phyloP scores from a whole-genome alignment of 2,888 invertebrate genomes.

The Drosophila putrida region DNA sequence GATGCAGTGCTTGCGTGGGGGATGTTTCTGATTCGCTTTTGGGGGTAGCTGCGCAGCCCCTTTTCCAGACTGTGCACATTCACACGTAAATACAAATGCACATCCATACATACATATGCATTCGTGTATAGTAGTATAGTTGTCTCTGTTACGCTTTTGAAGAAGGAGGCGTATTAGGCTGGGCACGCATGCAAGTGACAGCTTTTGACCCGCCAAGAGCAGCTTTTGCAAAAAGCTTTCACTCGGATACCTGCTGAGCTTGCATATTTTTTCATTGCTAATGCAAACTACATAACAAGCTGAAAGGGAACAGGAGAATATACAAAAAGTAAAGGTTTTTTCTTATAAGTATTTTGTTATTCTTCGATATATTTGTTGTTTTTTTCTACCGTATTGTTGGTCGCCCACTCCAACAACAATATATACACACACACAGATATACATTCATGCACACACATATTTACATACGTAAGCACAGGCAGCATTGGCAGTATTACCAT shows the following conservation, averaged over 20 bases:
- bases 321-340: conserved; percentile 24
- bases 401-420: conserved; percentile 6
- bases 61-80: conserved; percentile 19
- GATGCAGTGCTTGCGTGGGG: conserved; percentile 39
- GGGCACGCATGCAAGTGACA: conserved; percentile 60
- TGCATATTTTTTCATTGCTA: conserved; percentile 7
- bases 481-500: conserved; percentile 37
- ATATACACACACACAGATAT: conserved; percentile 2
- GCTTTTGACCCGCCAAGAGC: conserved; percentile 46
- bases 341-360: background rate
- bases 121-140: conserved; percentile 21
- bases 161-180: conserved; percentile 44
- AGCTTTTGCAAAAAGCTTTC: conserved; percentile 49
- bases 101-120: background rate
- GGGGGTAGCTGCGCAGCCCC: conserved; percentile 65
- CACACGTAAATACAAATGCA: conserved; percentile 3
- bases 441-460: background rate
- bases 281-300: background rate
- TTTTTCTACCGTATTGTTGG: background rate
- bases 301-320: conserved; percentile 8
- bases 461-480: conserved; percentile 4
- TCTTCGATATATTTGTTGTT: background rate
- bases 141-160: conserved; percentile 29
- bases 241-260: conserved; percentile 16
- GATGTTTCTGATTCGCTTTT: conserved; percentile 49